A percentile compares a stretch with the other conserved stretches of the same genome.
Evolutionary conservation across 2,113 vertebrate species (phyloP).

Genomic region (Tonatia bakeri): DNA sequence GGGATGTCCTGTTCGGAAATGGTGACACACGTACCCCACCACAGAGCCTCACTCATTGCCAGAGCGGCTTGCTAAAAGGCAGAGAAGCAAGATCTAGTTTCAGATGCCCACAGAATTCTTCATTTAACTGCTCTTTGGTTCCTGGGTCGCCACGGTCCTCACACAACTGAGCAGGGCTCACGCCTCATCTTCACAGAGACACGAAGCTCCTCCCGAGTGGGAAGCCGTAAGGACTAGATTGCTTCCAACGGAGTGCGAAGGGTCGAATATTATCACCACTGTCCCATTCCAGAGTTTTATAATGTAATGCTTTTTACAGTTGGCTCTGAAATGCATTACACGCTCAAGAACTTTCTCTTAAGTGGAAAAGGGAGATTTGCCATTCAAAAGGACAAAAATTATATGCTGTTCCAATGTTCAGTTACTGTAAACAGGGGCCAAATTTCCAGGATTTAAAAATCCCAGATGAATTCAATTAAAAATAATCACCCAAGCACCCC

Average conservation of each 20-base stretch:
- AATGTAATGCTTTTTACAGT: neutral
- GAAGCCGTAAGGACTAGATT: neutral
- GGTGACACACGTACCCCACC: neutral
- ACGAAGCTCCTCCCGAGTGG: neutral
- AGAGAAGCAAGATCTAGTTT: neutral
- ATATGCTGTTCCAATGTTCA: neutral
- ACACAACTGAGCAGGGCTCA: neutral
- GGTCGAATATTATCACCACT: rapidly evolving
- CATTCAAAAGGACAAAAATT: neutral
- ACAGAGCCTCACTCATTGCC: neutral
- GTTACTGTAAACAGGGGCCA: neutral
- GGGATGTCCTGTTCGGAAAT: neutral
- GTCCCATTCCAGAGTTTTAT: neutral
- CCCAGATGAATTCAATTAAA: slow-evolving; percentile 54
- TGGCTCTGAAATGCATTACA: neutral
- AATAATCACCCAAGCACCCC: neutral
- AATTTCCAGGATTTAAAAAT: slow-evolving; percentile 21
- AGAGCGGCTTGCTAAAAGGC: neutral
- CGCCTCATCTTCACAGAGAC: neutral
- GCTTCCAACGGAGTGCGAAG: neutral
- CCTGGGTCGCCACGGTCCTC: neutral
- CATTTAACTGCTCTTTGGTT: too few relatives aligned
- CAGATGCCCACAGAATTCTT: neutral
- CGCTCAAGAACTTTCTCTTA: neutral
- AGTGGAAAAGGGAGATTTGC: neutral